Evolutionary conservation across 2,797 vertebrate species (phyloP).

Genomic region (Acridotheres tristis): DNA sequence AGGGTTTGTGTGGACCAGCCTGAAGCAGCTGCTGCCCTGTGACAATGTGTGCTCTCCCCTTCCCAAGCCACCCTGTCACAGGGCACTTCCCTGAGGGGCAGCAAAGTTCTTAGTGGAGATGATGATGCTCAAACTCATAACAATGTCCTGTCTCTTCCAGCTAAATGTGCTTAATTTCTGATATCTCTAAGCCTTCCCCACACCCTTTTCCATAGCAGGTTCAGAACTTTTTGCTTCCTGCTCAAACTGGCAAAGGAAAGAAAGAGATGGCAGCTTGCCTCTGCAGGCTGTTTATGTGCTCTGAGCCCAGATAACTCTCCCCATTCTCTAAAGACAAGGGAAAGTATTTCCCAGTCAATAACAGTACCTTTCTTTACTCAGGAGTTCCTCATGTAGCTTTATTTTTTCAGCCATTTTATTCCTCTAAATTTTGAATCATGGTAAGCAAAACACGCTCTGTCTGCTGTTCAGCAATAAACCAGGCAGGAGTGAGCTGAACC

Average conservation of each 20-base stretch:
- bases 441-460: neutral
- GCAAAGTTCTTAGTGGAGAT: neutral
- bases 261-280: neutral
- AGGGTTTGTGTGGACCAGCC: neutral
- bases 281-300: neutral
- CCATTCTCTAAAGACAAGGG: neutral
- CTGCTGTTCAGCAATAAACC: neutral
- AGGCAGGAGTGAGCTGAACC: neutral
- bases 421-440: neutral
- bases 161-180: neutral
- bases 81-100: neutral
- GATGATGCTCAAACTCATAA: neutral
- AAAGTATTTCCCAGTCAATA: neutral
- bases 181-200: neutral
- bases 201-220: neutral
- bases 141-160: neutral
- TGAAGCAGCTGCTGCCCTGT: neutral
- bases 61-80: neutral
- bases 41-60: neutral
- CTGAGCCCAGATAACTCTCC: neutral
- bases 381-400: neutral
- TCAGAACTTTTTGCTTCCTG: neutral
- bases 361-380: neutral
- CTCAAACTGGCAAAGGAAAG: neutral
- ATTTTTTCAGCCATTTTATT: neutral